These are phyloP conservation scores for Orcinus orca DNA, from an alignment of 2,113 vertebrate genomes.

Conservation along the genomic window DNA sequence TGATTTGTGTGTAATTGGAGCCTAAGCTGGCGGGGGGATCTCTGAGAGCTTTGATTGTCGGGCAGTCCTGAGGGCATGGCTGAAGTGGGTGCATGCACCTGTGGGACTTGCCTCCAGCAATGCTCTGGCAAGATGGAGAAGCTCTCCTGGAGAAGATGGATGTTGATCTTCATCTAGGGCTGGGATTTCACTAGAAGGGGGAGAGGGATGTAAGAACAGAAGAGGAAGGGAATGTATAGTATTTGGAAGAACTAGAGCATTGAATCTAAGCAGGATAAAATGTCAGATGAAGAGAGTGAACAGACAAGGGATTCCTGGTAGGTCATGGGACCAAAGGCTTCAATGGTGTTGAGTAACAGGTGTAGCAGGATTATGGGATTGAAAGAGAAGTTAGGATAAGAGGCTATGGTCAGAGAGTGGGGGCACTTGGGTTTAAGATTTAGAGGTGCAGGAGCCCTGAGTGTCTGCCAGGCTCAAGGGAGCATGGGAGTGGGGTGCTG, in stretches of 20 bases:
- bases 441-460: neutral
- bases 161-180: fast-evolving
- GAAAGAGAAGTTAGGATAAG: neutral
- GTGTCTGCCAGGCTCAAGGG: neutral
- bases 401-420: neutral
- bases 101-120: neutral
- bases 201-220: neutral
- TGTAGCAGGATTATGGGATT: too few species aligned
- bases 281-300: neutral
- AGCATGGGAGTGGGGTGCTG: neutral
- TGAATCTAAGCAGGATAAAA: neutral
- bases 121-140: too few species aligned
- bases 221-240: neutral
- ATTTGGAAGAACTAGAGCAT: neutral
- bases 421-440: neutral
- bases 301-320: neutral
- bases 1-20: neutral
- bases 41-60: fast-evolving
- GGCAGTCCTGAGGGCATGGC: neutral
- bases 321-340: neutral
- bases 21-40: fast-evolving
- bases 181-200: neutral
- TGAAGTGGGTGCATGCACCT: neutral
- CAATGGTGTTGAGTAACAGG: neutral
- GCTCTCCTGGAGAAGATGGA: too few species aligned